Base-by-base conservation (phyloP, 2,888 invertebrate genomes). In the Diplolepis rosae region DNA sequence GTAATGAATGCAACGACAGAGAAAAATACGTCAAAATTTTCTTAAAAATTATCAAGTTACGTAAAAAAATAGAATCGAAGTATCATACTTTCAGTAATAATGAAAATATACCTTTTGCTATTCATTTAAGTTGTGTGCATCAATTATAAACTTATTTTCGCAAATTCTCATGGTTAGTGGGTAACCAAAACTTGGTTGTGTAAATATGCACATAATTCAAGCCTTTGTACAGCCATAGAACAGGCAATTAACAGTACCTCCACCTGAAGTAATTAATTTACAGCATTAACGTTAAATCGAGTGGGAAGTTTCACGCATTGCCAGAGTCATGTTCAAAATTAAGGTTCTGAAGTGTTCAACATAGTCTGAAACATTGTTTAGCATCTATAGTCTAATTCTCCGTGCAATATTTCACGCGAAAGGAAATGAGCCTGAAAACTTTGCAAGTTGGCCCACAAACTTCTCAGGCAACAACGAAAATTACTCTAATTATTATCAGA, bases 201-300 rank as follows among this genome's bases (percentile, higher is more conserved):
- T 39, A 61, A 39, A 61, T 61, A 61, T 61, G 61, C 61, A 39
- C n/a, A 39, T 61, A 61, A 61, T 61, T 39, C 27, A 61, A 61
- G 27, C 39, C 39, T 27, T 61, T 61, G 27, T 61, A 61, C 39
- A 24, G n/a, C 35, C 39, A 39, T 61, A n/a, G 24, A 61, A n/a
- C 61, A 61, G 15, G 61, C 61, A 61, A 61, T 61, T 24, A 61
- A 61, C 61, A 61, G 35, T 61, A 35, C 27, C 61, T 61, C 13
- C 39, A 39, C 35, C 24, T 39, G 39, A 61, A 61, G 39, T 61
- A 39, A 61, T 61, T 61, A 61, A 39, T 61, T n/a, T 39, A 61
- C 39, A 61, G n/a, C 35, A 61, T 61, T 61, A 61, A 39, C 24
- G 61, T 61, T 61, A 61, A 61, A 61, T 39, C 61, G 61, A 61